Evolutionary conservation across 2,888 invertebrate species (phyloP).

Genomic region (Pyrocoelia pectoralis): DNA sequence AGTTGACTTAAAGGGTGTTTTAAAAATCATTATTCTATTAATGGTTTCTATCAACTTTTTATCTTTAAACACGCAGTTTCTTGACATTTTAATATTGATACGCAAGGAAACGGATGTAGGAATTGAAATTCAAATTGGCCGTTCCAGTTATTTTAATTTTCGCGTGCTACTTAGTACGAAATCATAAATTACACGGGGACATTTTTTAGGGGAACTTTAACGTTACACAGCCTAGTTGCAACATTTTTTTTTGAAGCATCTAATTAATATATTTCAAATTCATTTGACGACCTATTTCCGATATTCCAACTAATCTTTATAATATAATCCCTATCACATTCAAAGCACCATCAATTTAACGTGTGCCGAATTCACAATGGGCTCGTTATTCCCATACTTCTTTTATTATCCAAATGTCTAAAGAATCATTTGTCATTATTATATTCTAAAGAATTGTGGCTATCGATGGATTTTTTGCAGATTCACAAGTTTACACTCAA

Average conservation of each 20-base stretch:
- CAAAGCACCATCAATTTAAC: slow-evolving; percentile 32
- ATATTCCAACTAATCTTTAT: slow-evolving; percentile 12
- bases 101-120: neutral
- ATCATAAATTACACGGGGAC: neutral
- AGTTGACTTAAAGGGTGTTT: slow-evolving; percentile 15
- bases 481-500: slow-evolving; percentile 37
- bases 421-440: slow-evolving; percentile 49
- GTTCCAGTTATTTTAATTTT: neutral
- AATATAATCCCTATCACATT: slow-evolving; percentile 14
- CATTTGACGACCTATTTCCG: slow-evolving; percentile 7
- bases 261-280: slow-evolving; percentile 7
- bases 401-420: slow-evolving; percentile 45
- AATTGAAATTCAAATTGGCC: neutral
- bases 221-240: no score
- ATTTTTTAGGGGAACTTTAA: neutral
- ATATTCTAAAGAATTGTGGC: slow-evolving; percentile 27
- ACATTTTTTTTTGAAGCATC: neutral
- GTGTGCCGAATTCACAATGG: slow-evolving; percentile 40
- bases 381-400: slow-evolving; percentile 47
- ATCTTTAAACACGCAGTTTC: slow-evolving; percentile 10
- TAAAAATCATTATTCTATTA: slow-evolving; percentile 20
- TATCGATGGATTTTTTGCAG: slow-evolving; percentile 32
- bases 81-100: neutral
- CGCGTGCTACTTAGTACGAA: neutral
- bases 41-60: slow-evolving; percentile 11